Evolutionary conservation across 1,140 invertebrate species (phyloP).

Genomic region (Pseudomyrmex dendroicus): DNA sequence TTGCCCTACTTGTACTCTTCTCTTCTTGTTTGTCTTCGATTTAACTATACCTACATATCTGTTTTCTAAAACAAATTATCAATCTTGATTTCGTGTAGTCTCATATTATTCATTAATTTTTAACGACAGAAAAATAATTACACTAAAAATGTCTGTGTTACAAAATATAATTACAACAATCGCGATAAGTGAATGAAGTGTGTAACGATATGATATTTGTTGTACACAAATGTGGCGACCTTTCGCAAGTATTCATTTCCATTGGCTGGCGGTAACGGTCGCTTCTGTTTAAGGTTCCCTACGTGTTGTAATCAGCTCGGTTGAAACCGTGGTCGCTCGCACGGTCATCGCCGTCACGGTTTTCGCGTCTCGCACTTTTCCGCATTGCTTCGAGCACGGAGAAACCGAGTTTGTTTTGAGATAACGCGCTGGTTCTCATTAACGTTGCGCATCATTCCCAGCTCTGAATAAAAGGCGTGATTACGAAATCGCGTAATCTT

Average conservation of each 20-base stretch:
- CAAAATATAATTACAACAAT: neutral
- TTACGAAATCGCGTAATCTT: slow-evolving; percentile 1
- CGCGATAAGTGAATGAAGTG: neutral
- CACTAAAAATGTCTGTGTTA: no score
- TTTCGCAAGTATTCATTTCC: slow-evolving; percentile 30
- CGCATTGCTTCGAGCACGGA: slow-evolving; percentile 34
- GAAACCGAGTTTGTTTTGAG: slow-evolving; percentile 12
- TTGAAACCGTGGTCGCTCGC: neutral
- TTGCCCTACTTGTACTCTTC: slow-evolving; percentile 29
- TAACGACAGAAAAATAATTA: no score
- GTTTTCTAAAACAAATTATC: neutral
- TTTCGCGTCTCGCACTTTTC: slow-evolving; percentile 56
- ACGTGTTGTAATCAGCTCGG: slow-evolving; percentile 10
- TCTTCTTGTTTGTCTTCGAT: neutral
- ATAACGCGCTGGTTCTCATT: slow-evolving; percentile 11
- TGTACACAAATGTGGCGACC: neutral
- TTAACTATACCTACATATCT: neutral
- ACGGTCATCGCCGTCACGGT: slow-evolving; percentile 50
- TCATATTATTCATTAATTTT: no score
- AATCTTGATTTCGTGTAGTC: no score
- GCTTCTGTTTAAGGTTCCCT: slow-evolving; percentile 51
- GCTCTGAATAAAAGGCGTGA: neutral
- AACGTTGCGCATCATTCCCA: slow-evolving; percentile 3
- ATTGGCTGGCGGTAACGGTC: slow-evolving; percentile 62
- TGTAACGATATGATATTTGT: no score